A percentile compares a stretch with the other conserved stretches of the same genome.
These are phyloP conservation scores for Lagorchestes hirsutus DNA, from an alignment of 2,797 vertebrate species.

Conservation along the genomic window DNA sequence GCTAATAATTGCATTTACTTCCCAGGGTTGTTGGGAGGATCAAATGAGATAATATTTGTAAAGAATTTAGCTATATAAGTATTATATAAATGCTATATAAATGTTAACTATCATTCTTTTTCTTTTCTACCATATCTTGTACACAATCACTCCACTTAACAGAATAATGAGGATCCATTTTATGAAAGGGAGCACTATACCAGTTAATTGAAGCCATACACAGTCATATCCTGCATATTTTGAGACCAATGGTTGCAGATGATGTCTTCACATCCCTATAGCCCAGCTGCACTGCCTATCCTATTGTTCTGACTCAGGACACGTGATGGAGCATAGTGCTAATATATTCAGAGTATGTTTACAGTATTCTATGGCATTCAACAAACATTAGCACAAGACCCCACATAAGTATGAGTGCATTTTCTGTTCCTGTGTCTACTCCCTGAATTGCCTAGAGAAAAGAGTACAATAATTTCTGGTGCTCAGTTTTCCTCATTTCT, in stretches of 20 bases:
- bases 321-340: not conserved
- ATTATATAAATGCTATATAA: not conserved
- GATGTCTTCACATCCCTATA: not conserved
- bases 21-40: not conserved
- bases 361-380: not conserved
- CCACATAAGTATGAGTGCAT: not conserved
- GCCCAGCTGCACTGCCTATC: not conserved
- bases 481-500: slow-evolving; percentile 2
- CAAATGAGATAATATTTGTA: not conserved
- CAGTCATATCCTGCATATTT: not conserved
- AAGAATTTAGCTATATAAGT: not conserved
- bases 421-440: slow-evolving; percentile 21
- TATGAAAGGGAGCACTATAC: not conserved
- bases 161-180: not conserved
- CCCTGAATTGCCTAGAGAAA: not conserved
- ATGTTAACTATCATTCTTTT: not conserved
- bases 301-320: not conserved
- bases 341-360: not conserved
- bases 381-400: not conserved
- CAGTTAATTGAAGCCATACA: not conserved
- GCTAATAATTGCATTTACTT: not conserved
- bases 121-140: not conserved
- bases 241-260: not conserved
- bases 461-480: not conserved
- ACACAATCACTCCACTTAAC: not conserved